phyloP scores from a whole-genome alignment of 2,113 vertebrate genomes.

The Hemichromis elongatus region DNA sequence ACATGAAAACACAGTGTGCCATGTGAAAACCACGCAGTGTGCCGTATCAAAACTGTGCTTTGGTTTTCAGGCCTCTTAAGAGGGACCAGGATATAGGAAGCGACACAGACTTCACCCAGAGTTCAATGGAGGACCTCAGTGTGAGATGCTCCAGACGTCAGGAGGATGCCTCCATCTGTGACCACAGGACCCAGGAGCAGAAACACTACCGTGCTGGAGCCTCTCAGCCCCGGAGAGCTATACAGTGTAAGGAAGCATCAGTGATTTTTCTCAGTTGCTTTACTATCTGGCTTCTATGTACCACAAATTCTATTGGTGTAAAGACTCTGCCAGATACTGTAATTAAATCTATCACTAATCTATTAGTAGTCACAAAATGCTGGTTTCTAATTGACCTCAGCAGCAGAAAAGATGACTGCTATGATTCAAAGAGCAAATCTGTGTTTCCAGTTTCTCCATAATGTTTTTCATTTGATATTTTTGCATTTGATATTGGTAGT shows the following conservation, averaged over 20 bases:
- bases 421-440: background rate
- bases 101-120: constrained; percentile 78
- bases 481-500: background rate
- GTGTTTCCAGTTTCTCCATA: background rate
- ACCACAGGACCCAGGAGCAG: constrained; percentile 73
- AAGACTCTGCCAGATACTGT: rapidly evolving
- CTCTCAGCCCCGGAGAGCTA: constrained; percentile 36
- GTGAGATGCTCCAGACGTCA: constrained; percentile 48
- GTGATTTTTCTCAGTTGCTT: rapidly evolving
- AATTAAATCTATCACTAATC: background rate
- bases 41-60: background rate
- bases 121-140: constrained; percentile 76
- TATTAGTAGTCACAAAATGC: background rate
- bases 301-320: background rate
- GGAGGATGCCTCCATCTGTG: constrained; percentile 67
- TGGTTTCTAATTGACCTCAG: rapidly evolving
- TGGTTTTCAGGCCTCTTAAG: constrained; percentile 69
- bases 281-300: background rate
- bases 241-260: constrained; percentile 44
- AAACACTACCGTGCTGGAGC: constrained; percentile 64
- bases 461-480: rapidly evolving
- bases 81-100: constrained; percentile 75
- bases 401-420: background rate
- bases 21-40: background rate
- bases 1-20: background rate